phyloP scores from a whole-genome alignment of 2,888 invertebrate species.

The Xestia sexstrigata region DNA sequence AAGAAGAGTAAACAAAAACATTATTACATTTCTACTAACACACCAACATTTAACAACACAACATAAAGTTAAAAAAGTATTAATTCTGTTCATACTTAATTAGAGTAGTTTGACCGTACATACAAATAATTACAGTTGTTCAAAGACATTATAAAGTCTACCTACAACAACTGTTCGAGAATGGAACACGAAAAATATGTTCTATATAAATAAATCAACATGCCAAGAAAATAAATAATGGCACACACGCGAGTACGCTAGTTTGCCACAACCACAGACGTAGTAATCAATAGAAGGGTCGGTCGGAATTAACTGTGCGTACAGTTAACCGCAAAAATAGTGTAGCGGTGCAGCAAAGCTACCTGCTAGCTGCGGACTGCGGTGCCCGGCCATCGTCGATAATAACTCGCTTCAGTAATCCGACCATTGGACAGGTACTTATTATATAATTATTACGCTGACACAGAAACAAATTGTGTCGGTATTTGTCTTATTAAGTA shows the following conservation, averaged over 20 bases:
- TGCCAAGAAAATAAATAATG: slow-evolving; percentile 63
- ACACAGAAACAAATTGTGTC: slow-evolving; percentile 50
- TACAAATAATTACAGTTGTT: slow-evolving; percentile 37
- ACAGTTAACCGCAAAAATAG: slow-evolving; percentile 54
- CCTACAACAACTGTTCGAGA: slow-evolving; percentile 29
- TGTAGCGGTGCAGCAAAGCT: slow-evolving; percentile 39
- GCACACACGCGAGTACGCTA: slow-evolving; percentile 59
- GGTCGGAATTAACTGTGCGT: slow-evolving; percentile 51
- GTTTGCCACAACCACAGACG: slow-evolving; percentile 50
- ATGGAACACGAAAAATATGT: slow-evolving; percentile 55
- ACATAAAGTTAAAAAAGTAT: slow-evolving; percentile 21
- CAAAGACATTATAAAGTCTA: slow-evolving; percentile 44
- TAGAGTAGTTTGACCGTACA: slow-evolving; percentile 18
- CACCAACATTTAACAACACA: slow-evolving; percentile 20
- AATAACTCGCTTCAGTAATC: slow-evolving; percentile 56
- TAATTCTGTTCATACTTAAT: slow-evolving; percentile 33
- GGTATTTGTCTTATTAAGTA: slow-evolving; percentile 51
- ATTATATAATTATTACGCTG: slow-evolving; percentile 54
- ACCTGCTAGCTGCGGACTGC: slow-evolving; percentile 45
- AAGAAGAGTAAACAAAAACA: slow-evolving; percentile 36
- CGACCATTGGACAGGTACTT: slow-evolving; percentile 44
- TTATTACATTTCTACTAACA: slow-evolving; percentile 4
- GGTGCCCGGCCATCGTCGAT: slow-evolving; percentile 16
- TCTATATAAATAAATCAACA: slow-evolving; percentile 63
- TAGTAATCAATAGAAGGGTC: slow-evolving; percentile 64